These are phyloP conservation scores for Periophthalmodon schlosseri DNA, from an alignment of 2,113 vertebrate species.

Conservation along the genomic window DNA sequence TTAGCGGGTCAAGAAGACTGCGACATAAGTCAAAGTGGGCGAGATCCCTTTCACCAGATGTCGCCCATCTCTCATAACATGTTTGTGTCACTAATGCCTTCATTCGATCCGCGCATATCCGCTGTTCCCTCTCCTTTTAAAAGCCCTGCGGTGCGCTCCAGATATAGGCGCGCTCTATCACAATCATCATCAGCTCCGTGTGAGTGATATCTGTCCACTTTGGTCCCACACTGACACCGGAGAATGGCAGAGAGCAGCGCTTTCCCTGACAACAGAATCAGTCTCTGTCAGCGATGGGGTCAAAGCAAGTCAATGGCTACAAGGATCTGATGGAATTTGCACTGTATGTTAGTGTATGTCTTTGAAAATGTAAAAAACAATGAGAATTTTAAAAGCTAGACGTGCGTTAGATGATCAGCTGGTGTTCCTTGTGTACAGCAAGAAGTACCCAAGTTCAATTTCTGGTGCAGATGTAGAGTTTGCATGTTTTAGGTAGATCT, in stretches of 20 bases:
- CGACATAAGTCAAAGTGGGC: constrained; percentile 51
- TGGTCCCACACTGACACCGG: constrained; percentile 42
- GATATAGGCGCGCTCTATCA: constrained; percentile 64
- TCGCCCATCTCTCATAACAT: constrained; percentile 75
- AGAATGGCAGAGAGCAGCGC: constrained; percentile 36
- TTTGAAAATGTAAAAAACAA: no score
- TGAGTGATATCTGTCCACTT: constrained; percentile 60
- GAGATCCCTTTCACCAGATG: constrained; percentile 72
- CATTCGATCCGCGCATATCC: constrained; percentile 63
- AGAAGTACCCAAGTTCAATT: no score
- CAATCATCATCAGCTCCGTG: constrained; percentile 26
- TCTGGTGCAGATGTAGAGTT: no score
- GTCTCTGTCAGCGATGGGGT: not conserved
- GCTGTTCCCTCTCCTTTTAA: constrained; percentile 43
- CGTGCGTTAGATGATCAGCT: no score
- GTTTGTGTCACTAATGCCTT: constrained; percentile 73
- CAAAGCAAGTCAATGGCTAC: constrained; percentile 1
- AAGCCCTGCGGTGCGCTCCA: constrained; percentile 54
- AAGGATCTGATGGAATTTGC: not conserved
- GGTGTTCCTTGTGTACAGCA: no score
- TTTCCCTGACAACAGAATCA: not conserved
- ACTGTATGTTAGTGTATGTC: not conserved
- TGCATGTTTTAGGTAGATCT: no score
- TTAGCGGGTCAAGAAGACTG: constrained; percentile 56
- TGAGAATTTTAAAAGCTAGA: no score